Percentiles rank a stretch among this genome's conserved stretches.
Evolutionary conservation across 1,140 invertebrate species (phyloP).

Genomic region (Papilio glaucus): DNA sequence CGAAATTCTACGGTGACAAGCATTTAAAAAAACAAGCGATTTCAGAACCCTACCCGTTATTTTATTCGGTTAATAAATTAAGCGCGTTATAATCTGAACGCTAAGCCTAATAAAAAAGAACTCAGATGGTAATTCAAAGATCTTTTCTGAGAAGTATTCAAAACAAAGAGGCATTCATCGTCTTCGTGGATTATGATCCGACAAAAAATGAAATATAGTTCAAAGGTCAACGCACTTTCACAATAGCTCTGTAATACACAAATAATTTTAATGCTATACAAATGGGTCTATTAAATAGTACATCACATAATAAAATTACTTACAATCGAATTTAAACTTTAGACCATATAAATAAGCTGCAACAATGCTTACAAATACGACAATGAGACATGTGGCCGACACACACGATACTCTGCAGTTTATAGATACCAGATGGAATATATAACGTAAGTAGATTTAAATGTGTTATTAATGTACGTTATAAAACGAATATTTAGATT

Average conservation of each 20-base stretch:
- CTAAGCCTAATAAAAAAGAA: too few species aligned
- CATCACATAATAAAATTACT: background rate
- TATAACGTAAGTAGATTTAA: background rate
- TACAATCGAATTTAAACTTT: background rate
- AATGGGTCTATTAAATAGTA: too few species aligned
- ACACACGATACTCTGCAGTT: background rate
- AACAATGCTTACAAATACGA: background rate
- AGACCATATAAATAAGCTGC: background rate
- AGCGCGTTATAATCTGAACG: too few species aligned
- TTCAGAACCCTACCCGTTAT: too few species aligned
- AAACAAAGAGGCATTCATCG: background rate
- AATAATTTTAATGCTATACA: too few species aligned
- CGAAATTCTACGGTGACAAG: too few species aligned
- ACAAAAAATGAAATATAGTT: background rate
- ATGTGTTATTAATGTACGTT: background rate
- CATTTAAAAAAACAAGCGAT: too few species aligned
- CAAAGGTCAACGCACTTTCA: slow-evolving; percentile 9
- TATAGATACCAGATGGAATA: background rate
- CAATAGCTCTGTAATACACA: background rate
- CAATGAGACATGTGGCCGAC: background rate
- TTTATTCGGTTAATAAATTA: too few species aligned
- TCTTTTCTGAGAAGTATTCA: too few species aligned
- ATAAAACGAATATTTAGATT: background rate
- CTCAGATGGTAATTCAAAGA: too few species aligned
- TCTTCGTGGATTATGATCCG: background rate